These are phyloP conservation scores for Pristionchus mayeri DNA, from an alignment of 2,888 invertebrate species.

Conservation along the genomic window DNA sequence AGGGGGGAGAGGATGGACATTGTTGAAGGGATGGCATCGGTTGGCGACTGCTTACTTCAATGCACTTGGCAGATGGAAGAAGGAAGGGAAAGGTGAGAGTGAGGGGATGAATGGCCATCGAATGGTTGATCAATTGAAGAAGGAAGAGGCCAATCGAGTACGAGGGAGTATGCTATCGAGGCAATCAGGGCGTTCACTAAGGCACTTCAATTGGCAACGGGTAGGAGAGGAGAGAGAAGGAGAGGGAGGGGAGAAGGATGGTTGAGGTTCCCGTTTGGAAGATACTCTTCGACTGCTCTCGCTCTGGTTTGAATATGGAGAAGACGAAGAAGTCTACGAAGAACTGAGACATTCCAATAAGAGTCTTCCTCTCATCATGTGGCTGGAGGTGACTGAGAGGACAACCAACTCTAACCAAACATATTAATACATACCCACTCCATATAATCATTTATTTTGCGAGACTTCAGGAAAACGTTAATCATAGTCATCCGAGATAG, in stretches of 20 bases:
- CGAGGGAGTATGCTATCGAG: slow-evolving; percentile 54
- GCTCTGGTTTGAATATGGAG: slow-evolving; percentile 92
- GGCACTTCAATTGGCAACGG: slow-evolving; percentile 68
- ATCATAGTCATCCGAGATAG: no score
- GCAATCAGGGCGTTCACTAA: slow-evolving; percentile 66
- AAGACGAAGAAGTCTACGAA: slow-evolving; percentile 92
- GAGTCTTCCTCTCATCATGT: slow-evolving; percentile 95
- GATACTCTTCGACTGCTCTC: slow-evolving; percentile 93
- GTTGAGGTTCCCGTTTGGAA: slow-evolving; percentile 84
- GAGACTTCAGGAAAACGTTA: no score
- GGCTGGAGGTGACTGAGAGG: slow-evolving; percentile 89
- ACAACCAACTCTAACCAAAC: no score
- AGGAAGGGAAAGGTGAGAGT: neutral
- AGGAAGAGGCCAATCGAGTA: no score
- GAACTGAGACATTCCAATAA: slow-evolving; percentile 92
- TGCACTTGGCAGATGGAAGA: neutral
- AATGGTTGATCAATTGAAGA: no score
- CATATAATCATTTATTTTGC: no score
- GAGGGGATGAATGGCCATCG: neutral
- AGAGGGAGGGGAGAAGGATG: no score
- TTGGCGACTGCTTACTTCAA: slow-evolving; percentile 96
- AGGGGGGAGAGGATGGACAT: neutral
- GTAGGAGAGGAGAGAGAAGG: no score
- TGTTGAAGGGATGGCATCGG: slow-evolving; percentile 90
- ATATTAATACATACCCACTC: no score